Conservation (phyloP, 2,113 vertebrate genomes). For the Setophaga coronata region DNA sequence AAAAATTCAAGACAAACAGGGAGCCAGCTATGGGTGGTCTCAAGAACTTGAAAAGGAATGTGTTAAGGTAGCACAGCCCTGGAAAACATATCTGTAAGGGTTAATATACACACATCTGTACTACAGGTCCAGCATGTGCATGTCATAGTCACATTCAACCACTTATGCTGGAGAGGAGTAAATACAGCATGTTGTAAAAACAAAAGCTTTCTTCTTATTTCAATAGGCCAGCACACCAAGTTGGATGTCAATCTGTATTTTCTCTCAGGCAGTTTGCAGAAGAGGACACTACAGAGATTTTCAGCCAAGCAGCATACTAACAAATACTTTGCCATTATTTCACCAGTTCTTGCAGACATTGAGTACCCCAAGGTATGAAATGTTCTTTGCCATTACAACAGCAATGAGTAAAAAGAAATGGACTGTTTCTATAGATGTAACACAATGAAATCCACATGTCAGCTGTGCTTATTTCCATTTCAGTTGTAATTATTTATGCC, state of each 20-base stretch:
- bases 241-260: neutral
- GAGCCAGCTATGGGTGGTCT: constrained; percentile 64
- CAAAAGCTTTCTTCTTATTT: neutral
- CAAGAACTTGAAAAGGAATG: constrained; percentile 44
- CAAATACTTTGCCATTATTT: neutral
- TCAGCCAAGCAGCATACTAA: neutral
- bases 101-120: constrained; percentile 2
- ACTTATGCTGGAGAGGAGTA: neutral
- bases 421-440: neutral
- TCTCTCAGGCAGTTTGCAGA: neutral
- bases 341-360: neutral
- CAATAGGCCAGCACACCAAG: neutral
- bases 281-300: neutral
- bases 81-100: constrained; percentile 20
- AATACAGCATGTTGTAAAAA: neutral
- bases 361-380: neutral
- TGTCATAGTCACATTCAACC: neutral
- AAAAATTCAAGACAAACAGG: constrained; percentile 43
- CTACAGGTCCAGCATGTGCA: neutral
- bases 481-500: neutral
- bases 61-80: constrained; percentile 34
- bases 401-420: neutral
- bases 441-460: rapidly evolving
- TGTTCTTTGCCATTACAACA: neutral
- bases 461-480: neutral